Conservation (phyloP, 2,797 vertebrate species). For the Holocentrus rufus region DNA sequence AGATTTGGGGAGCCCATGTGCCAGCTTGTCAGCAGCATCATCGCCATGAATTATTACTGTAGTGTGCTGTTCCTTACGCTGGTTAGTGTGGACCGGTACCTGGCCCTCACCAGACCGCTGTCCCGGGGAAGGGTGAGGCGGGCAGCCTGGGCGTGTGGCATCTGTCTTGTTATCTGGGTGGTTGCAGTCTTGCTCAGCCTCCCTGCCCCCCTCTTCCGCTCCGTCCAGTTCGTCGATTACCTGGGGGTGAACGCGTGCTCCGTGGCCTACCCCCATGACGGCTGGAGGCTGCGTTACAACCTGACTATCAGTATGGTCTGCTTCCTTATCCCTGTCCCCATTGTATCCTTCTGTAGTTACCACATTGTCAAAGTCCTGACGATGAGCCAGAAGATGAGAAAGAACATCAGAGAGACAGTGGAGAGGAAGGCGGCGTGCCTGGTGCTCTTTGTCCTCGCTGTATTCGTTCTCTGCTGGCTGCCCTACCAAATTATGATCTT, state of each 20-base stretch:
- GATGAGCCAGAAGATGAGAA: slow-evolving; percentile 75
- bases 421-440: slow-evolving; percentile 85
- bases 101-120: slow-evolving; percentile 88
- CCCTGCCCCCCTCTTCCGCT: slow-evolving; percentile 83
- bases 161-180: slow-evolving; percentile 84
- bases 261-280: slow-evolving; percentile 76
- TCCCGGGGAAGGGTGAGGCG: slow-evolving; percentile 81
- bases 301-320: slow-evolving; percentile 81
- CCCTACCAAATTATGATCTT: slow-evolving; percentile 87
- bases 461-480: slow-evolving; percentile 88
- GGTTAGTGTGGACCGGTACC: slow-evolving; percentile 90
- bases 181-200: slow-evolving; percentile 82
- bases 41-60: slow-evolving; percentile 86
- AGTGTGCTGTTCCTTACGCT: slow-evolving; percentile 88
- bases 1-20: slow-evolving; percentile 87
- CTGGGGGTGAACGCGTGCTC: slow-evolving; percentile 79
- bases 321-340: slow-evolving; percentile 84
- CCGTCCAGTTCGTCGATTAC: slow-evolving; percentile 54
- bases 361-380: slow-evolving; percentile 80
- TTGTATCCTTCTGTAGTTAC: slow-evolving; percentile 83
- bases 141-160: slow-evolving; percentile 79
- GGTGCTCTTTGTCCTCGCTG: slow-evolving; percentile 83
- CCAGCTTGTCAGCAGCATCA: slow-evolving; percentile 79
- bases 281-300: slow-evolving; percentile 84
- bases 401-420: slow-evolving; percentile 66